Conservation (phyloP, 1,140 invertebrate genomes). For the Macrostomum lignano region DNA sequence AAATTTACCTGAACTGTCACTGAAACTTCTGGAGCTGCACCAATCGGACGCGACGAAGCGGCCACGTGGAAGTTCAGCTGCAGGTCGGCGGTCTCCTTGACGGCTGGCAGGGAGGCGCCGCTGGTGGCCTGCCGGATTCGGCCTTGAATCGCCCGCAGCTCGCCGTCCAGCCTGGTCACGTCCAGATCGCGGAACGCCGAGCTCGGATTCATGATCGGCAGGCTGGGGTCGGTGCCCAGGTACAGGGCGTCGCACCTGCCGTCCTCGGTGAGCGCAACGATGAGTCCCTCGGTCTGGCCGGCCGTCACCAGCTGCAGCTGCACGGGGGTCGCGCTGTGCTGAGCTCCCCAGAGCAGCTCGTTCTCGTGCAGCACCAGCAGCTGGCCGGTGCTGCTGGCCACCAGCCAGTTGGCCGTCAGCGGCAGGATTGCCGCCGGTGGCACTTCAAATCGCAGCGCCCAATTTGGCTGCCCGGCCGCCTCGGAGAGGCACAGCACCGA, state of each 20-base stretch:
- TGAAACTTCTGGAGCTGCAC: too few relatives aligned
- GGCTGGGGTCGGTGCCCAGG: slow-evolving; percentile 52
- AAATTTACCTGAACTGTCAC: too few relatives aligned
- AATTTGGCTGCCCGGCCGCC: slow-evolving; percentile 41
- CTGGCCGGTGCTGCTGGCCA: slow-evolving; percentile 24
- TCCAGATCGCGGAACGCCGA: slow-evolving; percentile 37
- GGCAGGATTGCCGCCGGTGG: too few relatives aligned
- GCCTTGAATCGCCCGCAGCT: too few relatives aligned
- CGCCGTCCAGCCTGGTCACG: slow-evolving; percentile 38
- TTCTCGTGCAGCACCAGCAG: slow-evolving; percentile 46
- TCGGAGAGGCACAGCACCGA: slow-evolving; percentile 45
- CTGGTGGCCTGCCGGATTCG: too few relatives aligned
- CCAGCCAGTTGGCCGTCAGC: slow-evolving; percentile 11
- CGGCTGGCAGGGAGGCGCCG: too few relatives aligned
- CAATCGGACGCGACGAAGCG: too few relatives aligned
- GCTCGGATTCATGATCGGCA: slow-evolving; percentile 41
- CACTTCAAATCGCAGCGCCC: too few relatives aligned
- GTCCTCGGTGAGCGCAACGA: slow-evolving; percentile 41
- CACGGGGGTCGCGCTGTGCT: slow-evolving; percentile 42
- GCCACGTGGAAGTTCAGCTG: too few relatives aligned
- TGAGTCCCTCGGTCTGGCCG: slow-evolving; percentile 31
- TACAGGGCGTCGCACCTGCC: slow-evolving; percentile 47
- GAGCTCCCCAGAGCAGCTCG: slow-evolving; percentile 51
- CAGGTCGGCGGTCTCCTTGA: too few relatives aligned
- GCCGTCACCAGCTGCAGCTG: slow-evolving; percentile 26